Evolutionary conservation across 2,113 vertebrate genomes (phyloP), one percentile per base, ranked within the genome.

Genomic region (Progne subis): DNA sequence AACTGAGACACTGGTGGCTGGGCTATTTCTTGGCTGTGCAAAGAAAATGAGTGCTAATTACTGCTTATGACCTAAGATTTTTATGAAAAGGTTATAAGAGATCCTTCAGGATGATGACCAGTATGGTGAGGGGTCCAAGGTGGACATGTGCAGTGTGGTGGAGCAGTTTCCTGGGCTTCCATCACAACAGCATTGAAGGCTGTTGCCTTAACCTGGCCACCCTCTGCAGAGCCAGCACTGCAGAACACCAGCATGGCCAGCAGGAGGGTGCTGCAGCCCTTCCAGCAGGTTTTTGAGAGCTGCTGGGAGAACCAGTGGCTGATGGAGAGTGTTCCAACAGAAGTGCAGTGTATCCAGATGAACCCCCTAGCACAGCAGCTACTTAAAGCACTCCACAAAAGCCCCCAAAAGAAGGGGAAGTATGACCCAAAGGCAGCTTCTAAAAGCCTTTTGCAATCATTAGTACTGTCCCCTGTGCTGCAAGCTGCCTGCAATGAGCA

Each of bases 401-500:
- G 88, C 67, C 63, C 95, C 49, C 25, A 47, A 71, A 86, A 81
- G 41, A 83, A 67, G 82, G 71, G 60, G 60, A 94, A 59, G 59
- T 71, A 83, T 95, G 12, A 6, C n/a, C 77, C 79, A 69, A 72
- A 82, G 20, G 67, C 90, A 94, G 59, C 59, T 39, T 71, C 46
- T 25, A 50, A 94, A 53, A 96, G 92, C 74, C 69, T 64, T 82
- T 67, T 96, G 82, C 75, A 91, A 97, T 97, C 98, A 98, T 98
- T 98, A 98, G 97, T 88, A 59, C 82, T 92, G 88, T 91, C 68
- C 92, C 72, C 96, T 79, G 69, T 94, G 96, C 97, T 92, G 91
- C 92, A 97, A 95, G 93, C 94, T 95, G 84, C 97, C 97, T 91
- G 95, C 98, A 98, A 85, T 70, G 68, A 97, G 97, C 96, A 97